These are phyloP conservation scores for Knipowitschia caucasica DNA, from an alignment of 2,797 vertebrate species.

Conservation along the genomic window DNA sequence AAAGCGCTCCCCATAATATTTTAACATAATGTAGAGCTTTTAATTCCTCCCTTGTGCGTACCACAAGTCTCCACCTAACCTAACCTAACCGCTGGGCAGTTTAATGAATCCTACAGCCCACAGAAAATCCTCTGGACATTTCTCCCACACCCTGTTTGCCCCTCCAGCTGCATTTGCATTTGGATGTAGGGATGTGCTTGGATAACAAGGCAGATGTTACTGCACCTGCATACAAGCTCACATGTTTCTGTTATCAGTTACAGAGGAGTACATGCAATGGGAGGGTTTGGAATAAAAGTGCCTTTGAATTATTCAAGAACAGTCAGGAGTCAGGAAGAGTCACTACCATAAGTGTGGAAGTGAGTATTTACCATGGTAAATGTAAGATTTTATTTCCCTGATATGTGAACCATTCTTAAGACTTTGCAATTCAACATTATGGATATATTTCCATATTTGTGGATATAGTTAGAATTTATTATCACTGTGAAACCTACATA, in stretches of 20 bases:
- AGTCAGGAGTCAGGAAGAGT: neutral
- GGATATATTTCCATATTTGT: no score
- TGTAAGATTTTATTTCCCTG: no score
- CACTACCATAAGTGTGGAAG: no score
- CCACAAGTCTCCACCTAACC: neutral
- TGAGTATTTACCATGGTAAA: no score
- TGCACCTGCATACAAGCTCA: constrained; percentile 6
- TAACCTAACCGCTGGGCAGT: constrained; percentile 2
- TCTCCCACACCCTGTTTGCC: neutral
- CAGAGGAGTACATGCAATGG: no score
- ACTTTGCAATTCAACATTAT: no score
- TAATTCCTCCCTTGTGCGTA: constrained; percentile 1
- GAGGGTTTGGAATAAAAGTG: no score
- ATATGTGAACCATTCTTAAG: no score
- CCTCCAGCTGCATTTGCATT: constrained; percentile 3
- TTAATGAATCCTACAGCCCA: constrained; percentile 8
- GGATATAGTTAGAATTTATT: no score
- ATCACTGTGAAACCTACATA: no score
- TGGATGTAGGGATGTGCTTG: neutral
- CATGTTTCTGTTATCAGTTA: neutral
- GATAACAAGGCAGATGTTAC: neutral
- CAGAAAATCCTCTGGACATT: constrained; percentile 6
- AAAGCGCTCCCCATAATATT: neutral
- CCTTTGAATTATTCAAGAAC: no score
- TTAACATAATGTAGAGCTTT: constrained; percentile 1